These are phyloP conservation scores for Drosophila punjabiensis DNA, from an alignment of 1,140 invertebrate genomes.

Conservation along the genomic window DNA sequence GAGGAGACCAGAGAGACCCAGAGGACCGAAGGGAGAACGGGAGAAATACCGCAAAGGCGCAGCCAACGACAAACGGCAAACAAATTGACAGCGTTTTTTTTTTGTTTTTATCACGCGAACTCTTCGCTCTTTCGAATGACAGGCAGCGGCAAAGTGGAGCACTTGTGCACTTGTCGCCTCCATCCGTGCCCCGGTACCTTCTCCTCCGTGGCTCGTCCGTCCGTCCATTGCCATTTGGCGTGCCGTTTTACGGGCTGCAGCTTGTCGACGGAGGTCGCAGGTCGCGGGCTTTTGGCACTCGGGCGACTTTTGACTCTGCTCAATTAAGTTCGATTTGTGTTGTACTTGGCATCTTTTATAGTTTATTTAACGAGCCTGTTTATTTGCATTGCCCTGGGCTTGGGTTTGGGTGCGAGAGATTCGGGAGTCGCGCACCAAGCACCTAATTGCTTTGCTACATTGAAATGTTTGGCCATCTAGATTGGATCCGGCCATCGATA, in stretches of 20 bases:
- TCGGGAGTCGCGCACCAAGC: neutral
- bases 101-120: constrained; percentile 63
- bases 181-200: constrained; percentile 1
- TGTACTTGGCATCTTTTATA: constrained; percentile 66
- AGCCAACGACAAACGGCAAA: constrained; percentile 67
- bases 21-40: constrained; percentile 5
- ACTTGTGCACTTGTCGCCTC: constrained; percentile 58
- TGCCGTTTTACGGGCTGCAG: constrained; percentile 18
- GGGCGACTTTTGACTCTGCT: constrained; percentile 72
- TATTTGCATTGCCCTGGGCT: constrained; percentile 46
- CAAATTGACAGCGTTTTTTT: constrained; percentile 65
- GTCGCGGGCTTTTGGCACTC: constrained; percentile 56
- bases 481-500: constrained; percentile 13
- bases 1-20: constrained; percentile 7
- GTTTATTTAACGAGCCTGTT: constrained; percentile 67
- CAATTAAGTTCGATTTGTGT: constrained; percentile 80
- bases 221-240: constrained; percentile 48
- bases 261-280: constrained; percentile 19
- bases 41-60: constrained; percentile 47
- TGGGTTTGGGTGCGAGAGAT: constrained; percentile 6
- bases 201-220: constrained; percentile 3
- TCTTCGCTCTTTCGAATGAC: constrained; percentile 51
- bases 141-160: constrained; percentile 60
- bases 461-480: constrained; percentile 15
- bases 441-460: constrained; percentile 30